A percentile compares a stretch with the other conserved stretches of the same genome.
Evolutionary conservation across 1,140 invertebrate species (phyloP).

Genomic region (Drosophila elegans): DNA sequence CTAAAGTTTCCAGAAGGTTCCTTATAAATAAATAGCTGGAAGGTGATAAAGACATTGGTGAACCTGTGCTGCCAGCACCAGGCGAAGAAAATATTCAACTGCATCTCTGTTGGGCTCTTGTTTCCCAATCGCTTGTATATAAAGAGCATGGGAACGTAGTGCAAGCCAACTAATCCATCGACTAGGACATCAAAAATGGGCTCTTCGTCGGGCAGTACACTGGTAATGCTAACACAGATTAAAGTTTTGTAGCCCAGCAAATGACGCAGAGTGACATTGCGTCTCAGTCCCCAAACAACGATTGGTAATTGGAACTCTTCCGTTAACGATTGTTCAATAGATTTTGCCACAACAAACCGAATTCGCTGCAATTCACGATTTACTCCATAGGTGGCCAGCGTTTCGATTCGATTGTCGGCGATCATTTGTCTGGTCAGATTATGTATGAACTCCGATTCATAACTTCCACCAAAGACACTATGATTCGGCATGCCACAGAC

Average conservation of each 20-base stretch:
- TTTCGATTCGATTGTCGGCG: constrained; percentile 7
- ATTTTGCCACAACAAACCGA: constrained; percentile 5
- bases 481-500: background rate
- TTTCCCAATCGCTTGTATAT: constrained; percentile 2
- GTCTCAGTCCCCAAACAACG: constrained; percentile 34
- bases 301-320: constrained; percentile 42
- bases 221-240: constrained; percentile 32
- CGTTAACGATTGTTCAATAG: constrained; percentile 42
- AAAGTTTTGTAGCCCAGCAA: constrained; percentile 31
- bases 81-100: constrained; percentile 38
- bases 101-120: background rate
- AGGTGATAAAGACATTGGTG: constrained; percentile 47
- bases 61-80: constrained; percentile 63
- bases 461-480: background rate
- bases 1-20: background rate
- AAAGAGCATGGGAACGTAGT: constrained; percentile 48
- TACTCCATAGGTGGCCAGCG: constrained; percentile 1
- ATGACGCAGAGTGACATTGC: constrained; percentile 8
- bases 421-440: constrained; percentile 21
- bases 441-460: constrained; percentile 10
- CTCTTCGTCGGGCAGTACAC: constrained; percentile 23
- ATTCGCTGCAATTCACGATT: background rate
- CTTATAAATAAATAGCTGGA: background rate
- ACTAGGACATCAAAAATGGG: constrained; percentile 41
- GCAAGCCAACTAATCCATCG: constrained; percentile 29